Evolutionary conservation across 2,797 vertebrate genomes (phyloP).

Genomic region (Odontamblyopus rebecca): DNA sequence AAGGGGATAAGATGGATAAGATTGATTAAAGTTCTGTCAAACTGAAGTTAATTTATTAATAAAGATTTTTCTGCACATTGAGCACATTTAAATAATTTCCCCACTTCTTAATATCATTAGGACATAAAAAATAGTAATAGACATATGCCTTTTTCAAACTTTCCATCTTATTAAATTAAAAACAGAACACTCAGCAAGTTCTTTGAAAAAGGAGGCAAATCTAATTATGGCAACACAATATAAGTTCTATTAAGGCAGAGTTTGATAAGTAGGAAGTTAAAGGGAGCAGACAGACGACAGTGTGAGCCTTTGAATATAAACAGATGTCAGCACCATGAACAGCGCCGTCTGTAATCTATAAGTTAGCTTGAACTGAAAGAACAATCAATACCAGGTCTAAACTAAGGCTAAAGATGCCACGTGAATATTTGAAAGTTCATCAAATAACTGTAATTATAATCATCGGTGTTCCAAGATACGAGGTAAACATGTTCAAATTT

Average conservation of each 20-base stretch:
- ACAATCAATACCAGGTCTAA: not conserved
- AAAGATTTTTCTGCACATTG: not conserved
- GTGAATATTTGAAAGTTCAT: not conserved
- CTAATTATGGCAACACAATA: conserved; percentile 14
- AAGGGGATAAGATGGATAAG: not conserved
- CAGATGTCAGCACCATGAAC: conserved; percentile 50
- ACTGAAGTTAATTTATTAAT: not conserved
- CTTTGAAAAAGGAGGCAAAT: not conserved
- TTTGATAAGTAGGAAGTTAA: conserved; percentile 18
- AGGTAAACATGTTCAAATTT: no score
- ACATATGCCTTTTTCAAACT: conserved; percentile 10
- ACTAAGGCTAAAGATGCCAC: not conserved
- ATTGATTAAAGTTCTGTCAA: not conserved
- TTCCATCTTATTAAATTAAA: conserved; percentile 15
- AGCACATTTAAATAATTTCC: not conserved
- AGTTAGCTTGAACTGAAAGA: not conserved
- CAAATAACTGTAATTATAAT: no score
- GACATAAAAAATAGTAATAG: conserved; percentile 7
- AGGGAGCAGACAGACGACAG: conserved; percentile 1
- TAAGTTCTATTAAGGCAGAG: conserved; percentile 7
- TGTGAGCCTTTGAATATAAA: not conserved
- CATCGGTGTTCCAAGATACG: no score
- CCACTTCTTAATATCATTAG: conserved; percentile 12
- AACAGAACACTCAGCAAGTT: conserved; percentile 13
- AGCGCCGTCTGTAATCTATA: conserved; percentile 12